These are phyloP conservation scores for Marmota monax DNA, from an alignment of 2,113 vertebrate species.

Conservation along the genomic window DNA sequence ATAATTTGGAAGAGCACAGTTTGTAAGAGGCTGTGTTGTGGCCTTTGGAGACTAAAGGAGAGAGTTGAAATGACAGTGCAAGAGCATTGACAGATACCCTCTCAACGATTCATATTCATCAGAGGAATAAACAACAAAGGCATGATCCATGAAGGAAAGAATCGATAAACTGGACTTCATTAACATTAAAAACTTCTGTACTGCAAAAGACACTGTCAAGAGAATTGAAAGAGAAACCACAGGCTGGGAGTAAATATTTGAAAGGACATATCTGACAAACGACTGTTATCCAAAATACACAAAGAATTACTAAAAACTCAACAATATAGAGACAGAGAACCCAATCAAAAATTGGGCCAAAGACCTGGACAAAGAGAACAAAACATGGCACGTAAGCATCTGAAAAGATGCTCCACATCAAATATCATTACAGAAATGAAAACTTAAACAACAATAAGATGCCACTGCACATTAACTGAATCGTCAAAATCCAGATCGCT, in stretches of 20 bases:
- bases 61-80: background rate
- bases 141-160: background rate
- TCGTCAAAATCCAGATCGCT: background rate
- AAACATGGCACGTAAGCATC: background rate
- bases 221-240: background rate
- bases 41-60: background rate
- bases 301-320: background rate
- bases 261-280: background rate
- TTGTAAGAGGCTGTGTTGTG: background rate
- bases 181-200: background rate
- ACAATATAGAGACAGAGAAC: background rate
- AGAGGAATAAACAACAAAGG: background rate
- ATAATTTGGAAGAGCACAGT: background rate
- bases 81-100: background rate
- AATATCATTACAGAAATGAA: background rate
- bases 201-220: background rate
- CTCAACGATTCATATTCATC: background rate
- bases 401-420: background rate
- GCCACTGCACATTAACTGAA: background rate
- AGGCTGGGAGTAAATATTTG: background rate
- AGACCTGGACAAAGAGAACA: background rate
- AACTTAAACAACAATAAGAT: background rate
- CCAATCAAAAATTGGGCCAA: background rate
- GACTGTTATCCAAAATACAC: background rate
- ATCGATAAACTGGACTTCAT: background rate